These are phyloP conservation scores for Nibea coibor DNA, from an alignment of 2,113 vertebrate genomes.

Conservation along the genomic window DNA sequence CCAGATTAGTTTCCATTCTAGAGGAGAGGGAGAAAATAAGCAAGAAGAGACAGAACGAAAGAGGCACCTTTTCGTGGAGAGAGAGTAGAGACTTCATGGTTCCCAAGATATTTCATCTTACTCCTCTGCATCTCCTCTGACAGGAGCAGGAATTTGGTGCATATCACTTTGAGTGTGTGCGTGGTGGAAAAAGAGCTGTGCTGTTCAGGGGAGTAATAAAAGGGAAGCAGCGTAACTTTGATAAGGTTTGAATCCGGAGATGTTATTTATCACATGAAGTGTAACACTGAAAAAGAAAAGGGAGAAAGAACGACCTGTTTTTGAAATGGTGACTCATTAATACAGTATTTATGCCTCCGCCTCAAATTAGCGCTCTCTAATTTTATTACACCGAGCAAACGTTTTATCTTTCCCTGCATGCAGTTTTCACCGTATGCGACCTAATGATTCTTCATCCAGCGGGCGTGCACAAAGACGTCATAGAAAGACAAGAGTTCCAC, in stretches of 20 bases:
- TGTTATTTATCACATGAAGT: slow-evolving; percentile 29
- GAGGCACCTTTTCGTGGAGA: not conserved
- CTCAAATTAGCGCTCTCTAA: slow-evolving; percentile 25
- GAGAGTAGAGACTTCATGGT: slow-evolving; percentile 26
- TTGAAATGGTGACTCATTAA: slow-evolving; percentile 1
- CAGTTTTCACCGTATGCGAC: slow-evolving; percentile 6
- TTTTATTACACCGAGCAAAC: slow-evolving; percentile 22
- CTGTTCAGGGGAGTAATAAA: slow-evolving; percentile 45
- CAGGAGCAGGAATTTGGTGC: slow-evolving; percentile 41
- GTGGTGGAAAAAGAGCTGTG: slow-evolving; percentile 28
- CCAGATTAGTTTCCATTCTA: not conserved
- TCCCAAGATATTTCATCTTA: slow-evolving; percentile 45
- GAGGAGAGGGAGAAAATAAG: slow-evolving; percentile 22
- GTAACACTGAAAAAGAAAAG: slow-evolving; percentile 16
- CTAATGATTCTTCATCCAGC: slow-evolving; percentile 34
- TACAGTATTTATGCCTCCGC: slow-evolving; percentile 4
- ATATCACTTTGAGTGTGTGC: slow-evolving; percentile 32
- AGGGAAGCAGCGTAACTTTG: slow-evolving; percentile 21
- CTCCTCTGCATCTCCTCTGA: slow-evolving; percentile 36
- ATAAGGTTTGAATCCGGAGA: slow-evolving; percentile 18
- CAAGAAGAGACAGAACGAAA: slow-evolving; percentile 14
- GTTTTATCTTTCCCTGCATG: slow-evolving; percentile 13
- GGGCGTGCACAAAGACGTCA: not conserved
- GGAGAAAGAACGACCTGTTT: not conserved
- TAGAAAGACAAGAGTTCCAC: slow-evolving; percentile 6